A percentile compares a stretch with the other conserved stretches of the same genome.
Conservation (phyloP, 2,888 invertebrate genomes). For the Nephrotoma flavescens region DNA sequence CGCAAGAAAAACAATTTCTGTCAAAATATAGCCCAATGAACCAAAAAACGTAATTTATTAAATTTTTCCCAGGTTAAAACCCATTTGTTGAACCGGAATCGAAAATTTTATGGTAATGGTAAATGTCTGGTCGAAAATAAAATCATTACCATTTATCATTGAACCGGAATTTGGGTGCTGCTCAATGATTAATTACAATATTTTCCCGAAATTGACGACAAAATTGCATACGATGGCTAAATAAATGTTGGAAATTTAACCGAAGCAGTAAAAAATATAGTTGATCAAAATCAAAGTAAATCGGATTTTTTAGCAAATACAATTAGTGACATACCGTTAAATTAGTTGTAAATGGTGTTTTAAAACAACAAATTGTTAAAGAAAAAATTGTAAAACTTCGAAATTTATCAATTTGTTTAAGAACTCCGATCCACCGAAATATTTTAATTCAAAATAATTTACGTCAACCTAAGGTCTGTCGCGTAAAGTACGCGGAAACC, state of each 20-base stretch:
- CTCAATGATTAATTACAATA: not conserved
- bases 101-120: too few relatives aligned
- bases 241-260: not conserved
- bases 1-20: too few relatives aligned
- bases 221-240: not conserved
- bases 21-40: too few relatives aligned
- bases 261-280: not conserved
- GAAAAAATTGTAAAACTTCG: not conserved
- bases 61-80: too few relatives aligned
- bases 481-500: too few relatives aligned
- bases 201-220: not conserved
- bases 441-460: not conserved
- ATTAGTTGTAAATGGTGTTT: not conserved
- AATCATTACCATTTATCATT: too few relatives aligned
- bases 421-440: not conserved
- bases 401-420: not conserved
- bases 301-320: not conserved
- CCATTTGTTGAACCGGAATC: too few relatives aligned
- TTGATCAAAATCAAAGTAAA: not conserved
- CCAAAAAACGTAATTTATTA: too few relatives aligned
- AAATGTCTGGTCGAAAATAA: too few relatives aligned
- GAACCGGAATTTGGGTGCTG: too few relatives aligned
- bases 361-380: not conserved
- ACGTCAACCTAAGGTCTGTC: not conserved
- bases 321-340: not conserved